Base-by-base conservation (phyloP, 2,888 invertebrate genomes). In the Melanchra persicariae region DNA sequence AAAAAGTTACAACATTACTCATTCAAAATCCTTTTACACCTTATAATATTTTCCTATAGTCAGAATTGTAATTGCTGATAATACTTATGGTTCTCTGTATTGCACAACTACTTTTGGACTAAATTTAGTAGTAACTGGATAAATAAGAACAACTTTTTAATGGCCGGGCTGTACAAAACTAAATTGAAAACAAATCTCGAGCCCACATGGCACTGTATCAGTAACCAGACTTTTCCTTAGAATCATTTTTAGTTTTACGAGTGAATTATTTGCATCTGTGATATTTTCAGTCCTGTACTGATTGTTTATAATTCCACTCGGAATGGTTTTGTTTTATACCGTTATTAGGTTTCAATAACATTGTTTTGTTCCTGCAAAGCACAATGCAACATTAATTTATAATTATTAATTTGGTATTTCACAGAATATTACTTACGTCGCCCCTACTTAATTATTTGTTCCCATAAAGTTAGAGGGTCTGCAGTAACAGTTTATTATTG, bases 211-310 rank as follows among this genome's bases (percentile, higher is more conserved):
- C 79, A 55, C 34, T 58, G 52, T 68, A 57, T 60, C 62, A 74
- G 60, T 63, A 73, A 70, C 68, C 63, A 52, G 47, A 67, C 61
- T 61, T 43, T 2, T 74, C 34, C 58, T 77, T 76, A 75, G 68
- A 71, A 76, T 68, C 69, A 68, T 37, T 66, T 70, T 76, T 70
- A 58, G 74, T 82, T 80, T 79, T 77, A 73, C 47, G 85, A 87
- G 90, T 88, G 89, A 88, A 89, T 91, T 91, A 89, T 92, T 90
- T 91, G 92, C 92, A 93, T 92, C 95, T 95, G 95, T 95, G 95
- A 95, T 96, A 96, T 93, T 93, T 89, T 91, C 93, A 94, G 94
- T 95, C 89, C 88, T 59, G 85, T 92, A 88, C 94, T 95, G 93
- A 92, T 89, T 92, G 92, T 91, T 90, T 83, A 89, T 91, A 89